Evolutionary conservation across 2,113 vertebrate genomes (phyloP), one percentile per base, ranked within the genome.

Genomic region (Mystacornis crossleyi): DNA sequence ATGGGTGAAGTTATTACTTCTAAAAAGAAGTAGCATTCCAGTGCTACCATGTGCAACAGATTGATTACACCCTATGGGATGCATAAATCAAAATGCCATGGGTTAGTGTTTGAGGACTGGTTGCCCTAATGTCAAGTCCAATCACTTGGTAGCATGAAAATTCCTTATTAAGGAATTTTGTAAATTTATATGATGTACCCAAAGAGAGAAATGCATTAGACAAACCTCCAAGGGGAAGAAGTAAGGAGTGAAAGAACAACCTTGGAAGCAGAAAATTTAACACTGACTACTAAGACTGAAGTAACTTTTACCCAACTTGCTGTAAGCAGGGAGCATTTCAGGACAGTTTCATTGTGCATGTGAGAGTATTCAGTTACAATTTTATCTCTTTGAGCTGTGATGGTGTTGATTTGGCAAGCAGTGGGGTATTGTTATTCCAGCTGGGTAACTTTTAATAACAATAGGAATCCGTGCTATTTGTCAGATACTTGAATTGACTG

Each of bases 31-130:
- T 66, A 81, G 40, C 65, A 67, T 93, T 91, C 86, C 95, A 90
- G 87, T 61, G 90, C 91, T 92, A 66, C 62, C 87, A 66, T 79
- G 93, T 87, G 89, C 87, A 94, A 86, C 89, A 82, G 85, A 71
- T 91, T 74, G 81, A 78, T 86, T 86, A 45, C 51, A 91, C 43
- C 34, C 69, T 66, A 26, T 79, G 34, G 57, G 50, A 86, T 58
- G 20, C 62, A 74, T 80, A 75, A 95, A 95, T 95, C 82, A 91
- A 62, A 86, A 57, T 65, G 42, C 29, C 75, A 61, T 43, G 34
- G 13, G 14, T 62, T 53, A 67, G 36, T 24, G 8, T 71, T 80
- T 74, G 87, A 81, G 53, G 73, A 64, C 33, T n/a, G n/a, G 42
- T 25, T 72, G 21, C 55, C 34, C 47, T 72, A 40, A 62, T 31